A percentile compares a stretch with the other conserved stretches of the same genome.
These are phyloP conservation scores for Pocillopora damicornis DNA, from an alignment of 64 coral and sea anemone genomes.

Conservation along the genomic window DNA sequence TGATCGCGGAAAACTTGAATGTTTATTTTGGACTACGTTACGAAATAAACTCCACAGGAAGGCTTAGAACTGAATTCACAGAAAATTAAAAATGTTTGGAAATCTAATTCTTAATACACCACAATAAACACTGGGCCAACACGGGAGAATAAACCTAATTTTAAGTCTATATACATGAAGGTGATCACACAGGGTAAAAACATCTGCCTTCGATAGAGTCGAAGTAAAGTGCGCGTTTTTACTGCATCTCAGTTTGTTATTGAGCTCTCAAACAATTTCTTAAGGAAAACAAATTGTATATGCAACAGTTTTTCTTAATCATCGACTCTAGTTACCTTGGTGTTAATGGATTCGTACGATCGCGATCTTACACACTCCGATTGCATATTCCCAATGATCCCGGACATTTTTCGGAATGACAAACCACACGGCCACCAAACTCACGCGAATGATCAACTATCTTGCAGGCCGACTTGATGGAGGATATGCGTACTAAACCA, in stretches of 20 bases:
- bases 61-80: background rate
- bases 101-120: background rate
- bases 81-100: background rate
- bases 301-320: background rate
- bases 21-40: background rate
- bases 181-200: background rate
- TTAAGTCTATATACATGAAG: constrained; percentile 22
- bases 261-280: too few species aligned
- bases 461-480: too few species aligned
- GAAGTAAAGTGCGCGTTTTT: background rate
- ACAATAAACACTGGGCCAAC: background rate
- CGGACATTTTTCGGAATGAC: constrained; percentile 38
- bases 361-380: constrained; percentile 31
- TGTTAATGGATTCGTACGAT: constrained; percentile 53
- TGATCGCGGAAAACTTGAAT: background rate
- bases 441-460: constrained; percentile 8
- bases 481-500: background rate
- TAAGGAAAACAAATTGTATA: background rate
- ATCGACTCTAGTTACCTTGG: constrained; percentile 25
- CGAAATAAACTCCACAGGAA: background rate
- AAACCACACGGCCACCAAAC: background rate
- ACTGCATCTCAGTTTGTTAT: background rate
- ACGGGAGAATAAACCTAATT: constrained; percentile 31
- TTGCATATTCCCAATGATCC: constrained; percentile 39
- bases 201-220: background rate